Evolutionary conservation across 2,113 vertebrate genomes (phyloP).

Genomic region (human (Homo sapiens)): DNA sequence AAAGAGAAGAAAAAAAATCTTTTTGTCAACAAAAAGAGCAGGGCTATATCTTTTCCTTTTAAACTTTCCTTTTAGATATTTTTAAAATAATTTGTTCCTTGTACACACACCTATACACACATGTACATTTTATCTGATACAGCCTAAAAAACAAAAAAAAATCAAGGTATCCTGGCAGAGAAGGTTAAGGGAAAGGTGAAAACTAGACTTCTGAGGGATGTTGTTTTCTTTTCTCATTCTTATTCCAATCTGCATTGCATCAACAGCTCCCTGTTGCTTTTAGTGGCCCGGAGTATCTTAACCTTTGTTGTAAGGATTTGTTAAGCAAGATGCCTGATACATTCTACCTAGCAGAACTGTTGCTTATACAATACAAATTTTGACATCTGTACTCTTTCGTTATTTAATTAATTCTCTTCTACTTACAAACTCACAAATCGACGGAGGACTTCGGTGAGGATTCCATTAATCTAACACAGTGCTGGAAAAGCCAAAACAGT

Average conservation of each 20-base stretch:
- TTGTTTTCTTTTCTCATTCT: neutral
- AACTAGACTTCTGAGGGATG: neutral
- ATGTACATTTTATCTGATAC: neutral
- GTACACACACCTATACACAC: neutral
- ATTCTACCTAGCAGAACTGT: neutral
- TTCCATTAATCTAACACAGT: neutral
- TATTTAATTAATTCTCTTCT: neutral
- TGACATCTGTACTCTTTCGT: neutral
- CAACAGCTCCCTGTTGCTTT: neutral
- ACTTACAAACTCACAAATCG: neutral
- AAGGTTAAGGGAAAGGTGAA: neutral
- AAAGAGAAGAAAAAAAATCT: neutral
- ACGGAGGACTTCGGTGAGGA: neutral
- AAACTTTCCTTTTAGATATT: neutral
- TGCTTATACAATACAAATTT: neutral
- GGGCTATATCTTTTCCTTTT: neutral
- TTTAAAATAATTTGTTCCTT: neutral
- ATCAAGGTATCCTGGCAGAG: neutral
- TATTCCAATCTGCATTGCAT: rapidly evolving
- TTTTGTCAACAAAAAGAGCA: neutral
- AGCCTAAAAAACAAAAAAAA: neutral
- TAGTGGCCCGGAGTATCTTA: neutral
- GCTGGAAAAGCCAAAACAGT: neutral
- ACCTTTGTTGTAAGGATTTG: neutral
- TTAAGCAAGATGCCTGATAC: rapidly evolving